phyloP scores from a whole-genome alignment of 2,797 vertebrate genomes.

The Aratinga solstitialis region DNA sequence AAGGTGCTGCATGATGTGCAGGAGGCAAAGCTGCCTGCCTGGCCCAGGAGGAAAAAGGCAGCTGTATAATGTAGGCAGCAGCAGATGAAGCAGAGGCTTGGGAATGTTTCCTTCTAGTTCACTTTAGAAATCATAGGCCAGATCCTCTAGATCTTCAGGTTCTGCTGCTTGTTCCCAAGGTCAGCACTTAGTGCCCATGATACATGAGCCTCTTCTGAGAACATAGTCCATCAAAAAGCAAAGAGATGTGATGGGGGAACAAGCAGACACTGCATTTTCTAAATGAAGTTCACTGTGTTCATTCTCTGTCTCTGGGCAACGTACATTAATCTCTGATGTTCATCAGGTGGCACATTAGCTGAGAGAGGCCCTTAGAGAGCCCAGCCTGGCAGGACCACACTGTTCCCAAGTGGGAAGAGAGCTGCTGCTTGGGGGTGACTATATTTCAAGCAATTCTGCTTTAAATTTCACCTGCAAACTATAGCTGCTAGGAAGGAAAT shows the following conservation, averaged over 20 bases:
- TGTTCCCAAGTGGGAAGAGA: background rate
- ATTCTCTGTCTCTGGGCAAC: background rate
- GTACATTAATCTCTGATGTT: background rate
- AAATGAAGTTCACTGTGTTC: background rate
- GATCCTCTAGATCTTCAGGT: background rate
- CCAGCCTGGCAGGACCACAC: background rate
- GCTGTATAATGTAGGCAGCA: fast-evolving
- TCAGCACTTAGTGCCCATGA: background rate
- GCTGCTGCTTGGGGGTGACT: background rate
- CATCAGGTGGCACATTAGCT: background rate
- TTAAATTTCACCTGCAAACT: background rate
- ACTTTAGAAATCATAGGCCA: background rate
- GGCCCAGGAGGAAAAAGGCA: background rate
- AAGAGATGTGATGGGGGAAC: background rate
- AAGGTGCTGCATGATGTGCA: fast-evolving
- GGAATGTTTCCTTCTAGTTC: background rate
- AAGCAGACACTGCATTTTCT: background rate
- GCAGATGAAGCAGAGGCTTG: background rate
- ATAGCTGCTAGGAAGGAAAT: constrained; percentile 1
- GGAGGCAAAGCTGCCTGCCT: background rate
- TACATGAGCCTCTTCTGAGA: background rate
- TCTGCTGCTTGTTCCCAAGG: background rate
- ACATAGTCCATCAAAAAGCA: background rate
- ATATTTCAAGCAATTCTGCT: background rate
- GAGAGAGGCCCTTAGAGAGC: background rate